Base-by-base conservation (phyloP, 1,140 invertebrate genomes). In the Paralvinella palmiformis region DNA sequence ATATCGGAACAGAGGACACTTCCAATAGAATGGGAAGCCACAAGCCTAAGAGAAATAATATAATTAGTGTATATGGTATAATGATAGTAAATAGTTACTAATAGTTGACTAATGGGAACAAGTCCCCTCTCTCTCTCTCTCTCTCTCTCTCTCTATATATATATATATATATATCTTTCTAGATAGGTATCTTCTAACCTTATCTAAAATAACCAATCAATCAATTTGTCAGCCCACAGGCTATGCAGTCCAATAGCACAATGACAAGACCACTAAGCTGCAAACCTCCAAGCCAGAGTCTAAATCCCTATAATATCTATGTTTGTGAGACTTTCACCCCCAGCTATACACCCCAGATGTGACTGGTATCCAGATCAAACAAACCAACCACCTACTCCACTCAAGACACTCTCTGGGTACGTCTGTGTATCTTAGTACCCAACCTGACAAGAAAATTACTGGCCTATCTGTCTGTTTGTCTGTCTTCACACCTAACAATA, bases 1-100 rank as follows among this genome's bases (percentile, higher is more conserved):
- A 35, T 91, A 90, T 62, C 90, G 85, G 82, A 94, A 96, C 63
- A 97, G 82, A 59, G 92, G 90, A 73, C 90, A 88, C 78, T 96
- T 96, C 94, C 94, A 97, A 80, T 96, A 98, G 36, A 95, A 83
- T 22, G 94, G 92, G 48, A 86, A 65, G 22, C 79, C 79, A 63
- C 75, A 76, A 5, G 74, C 69, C 74, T 80, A 68, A 6, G 75
- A 72, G 31, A 65, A 65, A 27, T 24, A 24, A 15, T 31, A 36
- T 57, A 31, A 57, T 55, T 59, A 55, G 61, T 60, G 56, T 68
- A 22, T 3, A 65, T 36, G 48, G 37, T 60, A 41, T 6, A 53
- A 22, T 27, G 6, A 59, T n/a, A 59, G 29, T 15, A 36, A n/a
- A 62, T 27, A 17, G 2, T n/a, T 1, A 6, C 37, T 37, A 69